These are phyloP conservation scores for Littorina saxatilis DNA, from an alignment of 1,140 invertebrate species.

Conservation along the genomic window DNA sequence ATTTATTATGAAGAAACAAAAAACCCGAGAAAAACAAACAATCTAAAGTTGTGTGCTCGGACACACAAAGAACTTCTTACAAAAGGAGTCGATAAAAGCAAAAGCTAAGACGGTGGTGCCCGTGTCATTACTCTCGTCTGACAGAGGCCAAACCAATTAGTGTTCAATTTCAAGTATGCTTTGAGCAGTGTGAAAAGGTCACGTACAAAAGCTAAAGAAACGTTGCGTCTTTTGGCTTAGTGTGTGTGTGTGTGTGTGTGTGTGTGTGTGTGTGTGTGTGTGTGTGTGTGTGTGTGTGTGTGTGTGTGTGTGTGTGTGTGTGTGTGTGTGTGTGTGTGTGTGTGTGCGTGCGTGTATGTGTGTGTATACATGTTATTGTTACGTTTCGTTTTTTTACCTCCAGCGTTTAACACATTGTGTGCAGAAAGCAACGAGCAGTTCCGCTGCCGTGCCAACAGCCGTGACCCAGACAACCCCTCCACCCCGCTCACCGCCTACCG, in stretches of 20 bases:
- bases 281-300: constrained; percentile 6
- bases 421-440: constrained; percentile 20
- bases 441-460: background rate
- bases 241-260: background rate
- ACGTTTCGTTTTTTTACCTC: background rate
- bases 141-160: no score
- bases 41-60: no score
- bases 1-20: no score
- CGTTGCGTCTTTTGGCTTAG: no score
- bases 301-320: constrained; percentile 14
- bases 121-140: no score
- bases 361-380: background rate
- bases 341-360: background rate
- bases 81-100: no score
- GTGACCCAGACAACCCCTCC: background rate
- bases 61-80: no score
- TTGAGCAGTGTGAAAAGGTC: no score
- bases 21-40: no score
- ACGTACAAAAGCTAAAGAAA: no score
- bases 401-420: background rate
- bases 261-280: background rate
- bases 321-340: constrained; percentile 19
- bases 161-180: no score
- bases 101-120: no score
- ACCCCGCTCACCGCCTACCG: constrained; percentile 11